Base-by-base conservation (phyloP, 2,113 vertebrate species). In the Myrmecophaga tridactyla region DNA sequence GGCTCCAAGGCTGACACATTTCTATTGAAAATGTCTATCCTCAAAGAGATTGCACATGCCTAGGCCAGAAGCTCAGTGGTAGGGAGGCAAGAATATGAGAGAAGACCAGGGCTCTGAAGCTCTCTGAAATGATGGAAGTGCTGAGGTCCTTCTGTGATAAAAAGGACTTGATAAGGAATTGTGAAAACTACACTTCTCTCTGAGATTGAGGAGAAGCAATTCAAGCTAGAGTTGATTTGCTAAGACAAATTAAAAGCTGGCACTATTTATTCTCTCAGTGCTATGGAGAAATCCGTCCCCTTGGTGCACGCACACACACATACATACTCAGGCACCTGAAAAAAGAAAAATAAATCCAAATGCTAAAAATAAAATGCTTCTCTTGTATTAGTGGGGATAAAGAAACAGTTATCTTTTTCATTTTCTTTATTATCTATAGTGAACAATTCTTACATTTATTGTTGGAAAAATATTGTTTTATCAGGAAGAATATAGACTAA, bases 381-480 rank as follows among this genome's bases (percentile, higher is more conserved):
- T 67, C 31, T 92, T 14, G 29, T 62, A 56, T 46, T 43, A 70
- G 31, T 62, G 43, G 13, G 2, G 70, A 25, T 82, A 80, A 82
- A 4, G 10, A 70, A 93, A n/a, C 5, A 62, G 51, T 78, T 20
- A 67, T 94, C 75, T 95, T 94, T 36, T 90, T 62, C 11, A 43
- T 78, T 77, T 89, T 12, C 39, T 62, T 10, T 34, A 34, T 62
- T 86, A 91, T 86, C 43, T 89, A 60, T 39, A 88, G 48, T 89
- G 83, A 85, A 23, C 48, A 89, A 20, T 77, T 77, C 63, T 51
- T 85, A 48, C 27, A 78, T 73, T 92, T 86, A 21, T 72, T 78
- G 58, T 34, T 89, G 41, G 43, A 48, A 91, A 80, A 83, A 60
- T 76, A 69, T 69, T 70, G 36, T 69, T 86, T 82, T 86, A 89